Evolutionary conservation across 2,113 vertebrate species (phyloP).

Genomic region (Salvelinus fontinalis): DNA sequence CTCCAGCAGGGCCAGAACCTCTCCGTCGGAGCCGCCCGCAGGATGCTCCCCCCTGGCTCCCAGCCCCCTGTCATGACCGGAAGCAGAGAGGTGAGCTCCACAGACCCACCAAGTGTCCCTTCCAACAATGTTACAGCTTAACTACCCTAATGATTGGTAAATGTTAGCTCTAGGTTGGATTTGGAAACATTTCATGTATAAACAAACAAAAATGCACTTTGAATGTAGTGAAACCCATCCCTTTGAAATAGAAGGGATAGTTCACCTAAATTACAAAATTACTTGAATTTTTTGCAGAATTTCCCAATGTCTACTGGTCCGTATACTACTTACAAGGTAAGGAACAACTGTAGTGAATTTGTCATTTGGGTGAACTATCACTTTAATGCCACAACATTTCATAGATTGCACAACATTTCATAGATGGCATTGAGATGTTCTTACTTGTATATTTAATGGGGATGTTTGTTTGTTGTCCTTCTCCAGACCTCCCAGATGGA

Average conservation of each 20-base stretch:
- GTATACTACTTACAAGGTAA: slow-evolving; percentile 16
- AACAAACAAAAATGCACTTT: neutral
- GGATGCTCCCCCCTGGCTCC: slow-evolving; percentile 88
- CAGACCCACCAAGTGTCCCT: neutral
- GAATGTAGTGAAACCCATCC: neutral
- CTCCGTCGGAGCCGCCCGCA: slow-evolving; percentile 87
- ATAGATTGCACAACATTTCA: neutral
- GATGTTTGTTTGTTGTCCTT: neutral
- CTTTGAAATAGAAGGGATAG: slow-evolving; percentile 3
- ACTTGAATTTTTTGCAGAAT: slow-evolving; percentile 16
- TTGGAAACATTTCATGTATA: no score
- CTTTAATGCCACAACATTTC: neutral
- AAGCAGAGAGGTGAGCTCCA: slow-evolving; percentile 85
- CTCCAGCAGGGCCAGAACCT: slow-evolving; percentile 94
- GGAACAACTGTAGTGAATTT: neutral
- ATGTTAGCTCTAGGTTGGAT: neutral
- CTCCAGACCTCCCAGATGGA: slow-evolving; percentile 90
- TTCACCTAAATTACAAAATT: slow-evolving; percentile 10
- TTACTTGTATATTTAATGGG: no score
- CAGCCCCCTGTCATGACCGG: slow-evolving; percentile 85
- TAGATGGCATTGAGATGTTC: neutral
- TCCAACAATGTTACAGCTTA: no score
- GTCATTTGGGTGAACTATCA: slow-evolving; percentile 8
- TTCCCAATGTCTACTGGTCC: slow-evolving; percentile 13
- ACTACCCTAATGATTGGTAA: neutral